A percentile compares a stretch with the other conserved stretches of the same genome.
Conservation (phyloP, 2,888 invertebrate species). For the Cybosia mesomella region DNA sequence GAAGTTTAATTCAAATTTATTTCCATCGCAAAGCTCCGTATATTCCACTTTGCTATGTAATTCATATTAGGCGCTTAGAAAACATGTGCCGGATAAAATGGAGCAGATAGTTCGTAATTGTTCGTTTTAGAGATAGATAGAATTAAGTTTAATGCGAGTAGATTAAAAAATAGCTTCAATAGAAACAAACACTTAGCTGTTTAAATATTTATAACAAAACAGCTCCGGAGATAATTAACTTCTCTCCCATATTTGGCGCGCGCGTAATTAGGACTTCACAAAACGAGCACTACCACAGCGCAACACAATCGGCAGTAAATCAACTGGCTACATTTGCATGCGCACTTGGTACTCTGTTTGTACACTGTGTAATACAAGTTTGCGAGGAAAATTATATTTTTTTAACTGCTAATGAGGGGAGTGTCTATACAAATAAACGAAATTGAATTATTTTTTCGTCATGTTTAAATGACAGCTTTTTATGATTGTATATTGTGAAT, state of each 20-base stretch:
- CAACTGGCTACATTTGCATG: constrained; percentile 46
- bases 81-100: neutral
- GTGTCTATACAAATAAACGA: neutral
- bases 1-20: too few relatives aligned
- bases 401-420: neutral
- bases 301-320: constrained; percentile 51
- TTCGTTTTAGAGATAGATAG: too few relatives aligned
- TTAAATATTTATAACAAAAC: constrained; percentile 44
- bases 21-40: too few relatives aligned
- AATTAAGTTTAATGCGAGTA: neutral
- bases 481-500: too few relatives aligned
- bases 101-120: too few relatives aligned
- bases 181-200: constrained; percentile 16
- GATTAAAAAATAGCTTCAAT: neutral
- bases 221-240: constrained; percentile 40
- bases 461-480: neutral
- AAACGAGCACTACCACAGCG: constrained; percentile 12
- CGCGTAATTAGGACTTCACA: constrained; percentile 28
- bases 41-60: neutral
- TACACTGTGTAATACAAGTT: constrained; percentile 12
- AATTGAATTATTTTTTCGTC: neutral
- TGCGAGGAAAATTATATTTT: neutral
- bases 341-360: constrained; percentile 14
- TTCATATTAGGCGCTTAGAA: neutral
- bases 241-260: constrained; percentile 31